These are phyloP conservation scores for Poeciliopsis presidionis DNA, from an alignment of 2,797 vertebrate species.

Conservation along the genomic window DNA sequence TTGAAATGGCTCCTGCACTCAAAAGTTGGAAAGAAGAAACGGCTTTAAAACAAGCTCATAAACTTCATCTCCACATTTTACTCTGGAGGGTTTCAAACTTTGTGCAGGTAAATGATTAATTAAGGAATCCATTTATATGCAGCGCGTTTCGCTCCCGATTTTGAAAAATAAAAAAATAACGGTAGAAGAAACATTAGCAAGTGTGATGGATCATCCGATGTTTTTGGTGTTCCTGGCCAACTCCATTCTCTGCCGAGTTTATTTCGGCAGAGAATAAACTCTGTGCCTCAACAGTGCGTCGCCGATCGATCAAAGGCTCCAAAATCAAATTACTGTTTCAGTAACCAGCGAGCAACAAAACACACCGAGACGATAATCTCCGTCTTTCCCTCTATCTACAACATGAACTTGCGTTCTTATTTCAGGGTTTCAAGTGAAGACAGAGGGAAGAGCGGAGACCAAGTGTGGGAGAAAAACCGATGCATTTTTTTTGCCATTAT, in stretches of 20 bases:
- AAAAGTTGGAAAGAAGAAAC: conserved; percentile 6
- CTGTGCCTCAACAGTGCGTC: conserved; percentile 24
- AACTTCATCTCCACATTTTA: conserved; percentile 18
- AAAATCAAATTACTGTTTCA: conserved; percentile 51
- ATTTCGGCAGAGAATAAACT: too few relatives aligned
- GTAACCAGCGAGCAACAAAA: conserved; percentile 45
- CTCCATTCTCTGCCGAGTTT: conserved; percentile 2
- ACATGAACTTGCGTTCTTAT: conserved; percentile 32
- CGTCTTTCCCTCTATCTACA: conserved; percentile 26
- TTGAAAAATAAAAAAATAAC: not conserved
- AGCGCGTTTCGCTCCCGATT: conserved; percentile 24
- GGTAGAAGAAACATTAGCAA: conserved; percentile 2
- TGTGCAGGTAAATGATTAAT: conserved; percentile 47
- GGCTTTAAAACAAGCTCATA: conserved; percentile 14
- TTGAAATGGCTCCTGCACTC: conserved; percentile 28
- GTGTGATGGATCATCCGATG: conserved; percentile 11
- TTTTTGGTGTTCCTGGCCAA: not conserved
- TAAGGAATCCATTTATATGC: conserved; percentile 40
- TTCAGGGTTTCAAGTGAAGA: conserved; percentile 15
- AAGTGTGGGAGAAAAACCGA: not conserved
- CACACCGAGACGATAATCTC: conserved; percentile 26
- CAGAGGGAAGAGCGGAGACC: not conserved
- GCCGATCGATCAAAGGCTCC: conserved; percentile 45
- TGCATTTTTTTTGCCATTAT: conserved; percentile 10
- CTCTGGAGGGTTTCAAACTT: conserved; percentile 21